These are phyloP conservation scores for Mormyrops attenuatus DNA, from an alignment of 2,797 vertebrate genomes.

Conservation along the genomic window DNA sequence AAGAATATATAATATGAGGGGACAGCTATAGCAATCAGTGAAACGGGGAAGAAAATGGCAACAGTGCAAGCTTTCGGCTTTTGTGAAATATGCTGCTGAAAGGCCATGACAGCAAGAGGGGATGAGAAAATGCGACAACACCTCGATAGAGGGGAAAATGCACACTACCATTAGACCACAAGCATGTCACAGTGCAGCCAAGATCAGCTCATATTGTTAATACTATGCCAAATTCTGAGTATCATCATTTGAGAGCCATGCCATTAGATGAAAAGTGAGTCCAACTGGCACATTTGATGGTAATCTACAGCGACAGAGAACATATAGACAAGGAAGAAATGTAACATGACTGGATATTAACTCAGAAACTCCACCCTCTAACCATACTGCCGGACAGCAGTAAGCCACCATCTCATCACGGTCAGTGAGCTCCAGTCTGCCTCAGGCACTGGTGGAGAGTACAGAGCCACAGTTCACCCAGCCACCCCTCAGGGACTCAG, in stretches of 20 bases:
- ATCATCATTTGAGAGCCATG: not conserved
- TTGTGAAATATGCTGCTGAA: slow-evolving; percentile 33
- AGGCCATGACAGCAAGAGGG: not conserved
- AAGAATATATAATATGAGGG: not conserved
- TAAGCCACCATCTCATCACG: slow-evolving; percentile 27
- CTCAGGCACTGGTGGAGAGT: not conserved
- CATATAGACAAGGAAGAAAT: slow-evolving; percentile 21
- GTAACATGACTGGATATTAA: slow-evolving; percentile 26
- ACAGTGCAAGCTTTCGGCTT: slow-evolving; percentile 31
- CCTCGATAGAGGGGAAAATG: not conserved
- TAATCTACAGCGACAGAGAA: slow-evolving; percentile 36
- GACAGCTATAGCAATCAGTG: not conserved
- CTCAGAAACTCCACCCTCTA: slow-evolving; percentile 23
- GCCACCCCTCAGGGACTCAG: not conserved
- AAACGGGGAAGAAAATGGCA: slow-evolving; percentile 16
- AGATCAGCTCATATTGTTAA: slow-evolving; percentile 21
- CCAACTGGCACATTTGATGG: slow-evolving; percentile 14
- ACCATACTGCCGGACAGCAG: not conserved
- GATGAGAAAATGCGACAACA: not conserved
- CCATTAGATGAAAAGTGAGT: slow-evolving; percentile 20
- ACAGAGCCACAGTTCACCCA: not conserved
- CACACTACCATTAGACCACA: not conserved
- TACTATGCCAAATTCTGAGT: not conserved
- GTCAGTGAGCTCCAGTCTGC: slow-evolving; percentile 5
- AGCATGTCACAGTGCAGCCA: not conserved